Evolutionary conservation across 2,888 invertebrate species (phyloP).

Genomic region (Carcina quercana): DNA sequence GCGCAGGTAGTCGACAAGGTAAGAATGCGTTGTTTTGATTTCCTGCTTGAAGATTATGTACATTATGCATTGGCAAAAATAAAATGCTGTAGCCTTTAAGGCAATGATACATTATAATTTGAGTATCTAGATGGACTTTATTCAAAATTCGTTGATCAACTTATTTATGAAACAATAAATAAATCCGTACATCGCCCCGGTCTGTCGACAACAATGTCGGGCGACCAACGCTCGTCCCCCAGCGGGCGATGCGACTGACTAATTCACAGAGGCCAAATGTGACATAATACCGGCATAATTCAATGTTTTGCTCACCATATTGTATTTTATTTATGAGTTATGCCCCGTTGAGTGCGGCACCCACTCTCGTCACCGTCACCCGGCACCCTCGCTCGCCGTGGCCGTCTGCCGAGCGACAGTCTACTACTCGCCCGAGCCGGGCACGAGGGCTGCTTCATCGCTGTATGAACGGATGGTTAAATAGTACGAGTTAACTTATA

Average conservation of each 20-base stretch:
- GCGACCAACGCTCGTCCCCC: slow-evolving; percentile 56
- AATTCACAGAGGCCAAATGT: slow-evolving; percentile 75
- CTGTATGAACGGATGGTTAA: slow-evolving; percentile 70
- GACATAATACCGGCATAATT: slow-evolving; percentile 74
- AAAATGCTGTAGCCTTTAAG: no score
- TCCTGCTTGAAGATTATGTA: no score
- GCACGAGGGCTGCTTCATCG: slow-evolving; percentile 53
- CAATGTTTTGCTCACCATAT: slow-evolving; percentile 76
- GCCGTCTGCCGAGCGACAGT: no score
- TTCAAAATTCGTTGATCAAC: no score
- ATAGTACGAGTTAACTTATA: slow-evolving; percentile 71
- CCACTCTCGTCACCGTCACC: slow-evolving; percentile 13
- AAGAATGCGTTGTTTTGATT: neutral
- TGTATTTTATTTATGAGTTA: slow-evolving; percentile 76
- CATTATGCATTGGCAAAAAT: no score
- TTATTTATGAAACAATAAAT: slow-evolving; percentile 23
- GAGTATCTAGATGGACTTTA: no score
- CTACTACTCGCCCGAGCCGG: no score
- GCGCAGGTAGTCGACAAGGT: neutral
- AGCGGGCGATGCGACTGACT: slow-evolving; percentile 49
- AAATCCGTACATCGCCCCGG: slow-evolving; percentile 42
- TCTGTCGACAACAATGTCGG: slow-evolving; percentile 49
- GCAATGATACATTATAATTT: no score
- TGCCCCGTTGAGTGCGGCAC: slow-evolving; percentile 48
- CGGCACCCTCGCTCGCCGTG: no score